phyloP scores from a whole-genome alignment of 2,888 invertebrate species.

The Campaea margaritaria region DNA sequence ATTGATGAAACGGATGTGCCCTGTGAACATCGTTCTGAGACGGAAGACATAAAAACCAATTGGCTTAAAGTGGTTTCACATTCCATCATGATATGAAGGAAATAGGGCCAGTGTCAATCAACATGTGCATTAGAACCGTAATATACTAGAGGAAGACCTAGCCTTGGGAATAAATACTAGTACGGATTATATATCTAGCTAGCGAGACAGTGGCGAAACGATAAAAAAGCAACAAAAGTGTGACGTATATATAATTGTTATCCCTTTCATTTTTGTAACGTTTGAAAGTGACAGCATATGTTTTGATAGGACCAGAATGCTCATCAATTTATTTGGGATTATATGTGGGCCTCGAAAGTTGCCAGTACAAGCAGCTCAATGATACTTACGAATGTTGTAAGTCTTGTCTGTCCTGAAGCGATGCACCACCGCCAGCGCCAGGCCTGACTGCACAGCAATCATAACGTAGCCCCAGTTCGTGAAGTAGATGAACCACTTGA shows the following conservation, averaged over 20 bases:
- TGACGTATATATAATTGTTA: too few relatives aligned
- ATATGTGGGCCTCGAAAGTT: too few relatives aligned
- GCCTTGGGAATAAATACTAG: too few relatives aligned
- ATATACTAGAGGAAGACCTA: too few relatives aligned
- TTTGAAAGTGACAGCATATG: too few relatives aligned
- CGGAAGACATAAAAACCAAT: constrained; percentile 16
- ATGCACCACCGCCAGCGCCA: constrained; percentile 82
- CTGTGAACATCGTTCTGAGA: neutral
- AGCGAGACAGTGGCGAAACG: too few relatives aligned
- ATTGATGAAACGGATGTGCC: constrained; percentile 2
- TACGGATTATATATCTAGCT: too few relatives aligned
- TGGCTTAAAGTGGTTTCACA: constrained; percentile 18
- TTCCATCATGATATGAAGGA: neutral
- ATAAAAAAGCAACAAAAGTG: too few relatives aligned
- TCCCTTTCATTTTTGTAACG: too few relatives aligned
- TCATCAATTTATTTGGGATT: too few relatives aligned
- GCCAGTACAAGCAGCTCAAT: too few relatives aligned
- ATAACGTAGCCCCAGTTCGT: constrained; percentile 89
- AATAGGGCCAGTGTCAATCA: constrained; percentile 10
- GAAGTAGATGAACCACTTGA: constrained; percentile 89
- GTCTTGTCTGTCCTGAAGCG: constrained; percentile 68
- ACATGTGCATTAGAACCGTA: neutral
- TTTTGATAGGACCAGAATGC: too few relatives aligned
- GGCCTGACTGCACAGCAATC: constrained; percentile 84
- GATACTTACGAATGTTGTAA: constrained; percentile 64